Evolutionary conservation across 2,113 vertebrate genomes (phyloP), one percentile per base, ranked within the genome.

Genomic region (Vimba vimba): DNA sequence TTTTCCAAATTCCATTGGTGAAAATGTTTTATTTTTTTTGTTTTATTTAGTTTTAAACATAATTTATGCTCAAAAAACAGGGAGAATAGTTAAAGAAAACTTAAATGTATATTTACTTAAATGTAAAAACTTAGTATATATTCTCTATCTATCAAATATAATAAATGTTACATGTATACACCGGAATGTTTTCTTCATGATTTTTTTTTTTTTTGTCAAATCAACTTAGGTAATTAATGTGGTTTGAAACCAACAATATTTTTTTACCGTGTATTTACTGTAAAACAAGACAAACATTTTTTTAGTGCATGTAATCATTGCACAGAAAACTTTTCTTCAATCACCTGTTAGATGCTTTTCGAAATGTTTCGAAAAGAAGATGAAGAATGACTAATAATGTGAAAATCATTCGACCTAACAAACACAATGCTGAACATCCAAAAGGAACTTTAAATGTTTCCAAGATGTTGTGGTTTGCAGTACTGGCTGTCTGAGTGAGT

Each of bases 401-500:
- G 2, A 75, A 47, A 75, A 27, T 17, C 4, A 21, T 77, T 52
- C 4, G 1, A 6, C 45, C 4, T 52, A 33, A 50, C 13, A 74
- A 50, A 77, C 47, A 55, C 43, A 74, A 47, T 0, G 3, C 13
- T 50, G 43, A 77, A 55, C 75, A 11, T 77, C 25, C 15, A 55
- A 52, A 77, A 52, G 2, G 17, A 77, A 33, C 7, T 6, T 60
- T 79, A 21, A 33, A 15, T 4, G 2, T 47, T 30, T 83, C 23
- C 21, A 73, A 59, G 81, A 71, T 59, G 23, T 59, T 57, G 47
- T 55, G 47, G 52, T 83, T 83, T 69, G 17, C 45, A n/a, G 10
- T 68, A 52, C 50, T 33, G 62, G 19, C 50, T 45, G 30, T 10
- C 81, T 52, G 19, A 27, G 68, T 78, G 85, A 84, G n/a, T 83